Conservation (phyloP, 2,888 invertebrate genomes). For the Chironomus tentans region DNA sequence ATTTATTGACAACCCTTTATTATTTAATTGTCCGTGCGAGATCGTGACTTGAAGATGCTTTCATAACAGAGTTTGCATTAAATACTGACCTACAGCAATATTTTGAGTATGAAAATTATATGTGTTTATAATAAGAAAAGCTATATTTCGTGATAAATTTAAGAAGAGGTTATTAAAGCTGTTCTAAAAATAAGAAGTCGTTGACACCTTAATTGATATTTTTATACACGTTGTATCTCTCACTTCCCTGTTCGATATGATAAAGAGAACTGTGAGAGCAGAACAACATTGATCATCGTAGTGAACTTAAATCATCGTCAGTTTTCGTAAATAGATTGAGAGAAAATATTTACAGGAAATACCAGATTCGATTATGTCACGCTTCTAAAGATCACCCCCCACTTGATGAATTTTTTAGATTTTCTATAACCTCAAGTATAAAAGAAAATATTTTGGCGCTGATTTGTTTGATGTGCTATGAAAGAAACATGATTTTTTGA, state of each 20-base stretch:
- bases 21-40: not conserved
- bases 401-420: not conserved
- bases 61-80: not conserved
- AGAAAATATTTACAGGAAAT: not conserved
- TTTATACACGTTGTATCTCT: not conserved
- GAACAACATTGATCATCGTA: too few relatives aligned
- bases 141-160: not conserved
- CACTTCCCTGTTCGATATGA: not conserved
- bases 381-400: not conserved
- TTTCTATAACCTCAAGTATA: not conserved
- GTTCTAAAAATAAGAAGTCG: not conserved
- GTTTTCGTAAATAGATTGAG: too few relatives aligned
- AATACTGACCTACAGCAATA: constrained; percentile 21
- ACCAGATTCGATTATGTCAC: not conserved
- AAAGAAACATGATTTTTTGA: not conserved
- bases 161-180: not conserved
- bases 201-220: not conserved
- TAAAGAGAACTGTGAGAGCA: too few relatives aligned
- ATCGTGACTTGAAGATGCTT: not conserved
- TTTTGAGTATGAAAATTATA: not conserved
- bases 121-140: not conserved
- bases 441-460: not conserved
- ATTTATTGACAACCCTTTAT: too few relatives aligned
- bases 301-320: not conserved
- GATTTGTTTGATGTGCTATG: not conserved